Base-by-base conservation (phyloP, 1,140 invertebrate species). In the Dryas iulia region DNA sequence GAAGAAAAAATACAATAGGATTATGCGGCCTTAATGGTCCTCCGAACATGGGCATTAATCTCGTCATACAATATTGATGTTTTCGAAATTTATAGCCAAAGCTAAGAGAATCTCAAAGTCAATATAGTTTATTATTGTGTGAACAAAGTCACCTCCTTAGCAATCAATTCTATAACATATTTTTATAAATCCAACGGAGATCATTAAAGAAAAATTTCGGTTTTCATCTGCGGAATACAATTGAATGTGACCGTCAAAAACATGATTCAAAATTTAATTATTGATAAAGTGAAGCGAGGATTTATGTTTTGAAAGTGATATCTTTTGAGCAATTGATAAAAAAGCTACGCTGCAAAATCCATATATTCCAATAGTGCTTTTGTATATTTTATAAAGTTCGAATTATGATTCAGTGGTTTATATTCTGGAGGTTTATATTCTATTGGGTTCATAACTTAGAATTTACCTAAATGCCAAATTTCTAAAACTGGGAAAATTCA, bases 61-160 rank as follows among this genome's bases (percentile, higher is more conserved):
- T 86, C 81, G 74, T 89, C 87, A 91, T 91, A 87, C 86, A 91
- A 89, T 90, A 90, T 90, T 90, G 87, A 91, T 91, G 89, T 86
- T 76, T 80, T 76, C 70, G 69, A 81, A 87, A 90, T 90, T 91
- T 89, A 89, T 91, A 63, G 84, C 80, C 79, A 69, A 74, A 76
- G 80, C 74, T 81, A 81, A 83, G 71, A 77, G 65, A 73, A 88
- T 86, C 78, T 83, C 62, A 88, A 87, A 89, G 83, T 88, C 86
- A 82, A 88, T 86, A 83, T 74, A 69, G 67, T 82, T 89, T 89
- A 89, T 89, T 89, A 88, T 89, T 87, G 87, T 89, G 87, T 87
- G 86, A 87, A 89, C 84, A 82, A 78, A 80, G 80, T 81, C 87
- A 91, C 87, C 87, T 89, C 73, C 71, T 75, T 60, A 71, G 71